These are phyloP conservation scores for Oophaga sylvatica DNA, from an alignment of 2,797 vertebrate species.

Conservation along the genomic window DNA sequence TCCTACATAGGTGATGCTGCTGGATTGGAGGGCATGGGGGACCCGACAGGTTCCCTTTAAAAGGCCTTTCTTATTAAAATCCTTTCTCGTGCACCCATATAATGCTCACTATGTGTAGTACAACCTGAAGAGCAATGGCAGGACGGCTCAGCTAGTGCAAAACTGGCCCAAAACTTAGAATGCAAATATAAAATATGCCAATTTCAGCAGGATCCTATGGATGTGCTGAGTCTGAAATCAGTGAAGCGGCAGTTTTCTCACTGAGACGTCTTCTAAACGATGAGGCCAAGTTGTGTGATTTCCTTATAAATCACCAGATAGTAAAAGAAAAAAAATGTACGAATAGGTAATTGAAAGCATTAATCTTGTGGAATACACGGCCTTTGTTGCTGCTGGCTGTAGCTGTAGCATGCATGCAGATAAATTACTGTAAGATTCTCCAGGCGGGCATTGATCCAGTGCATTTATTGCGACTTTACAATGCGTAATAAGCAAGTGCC, in stretches of 20 bases:
- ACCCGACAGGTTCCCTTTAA: no score
- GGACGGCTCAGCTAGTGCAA: neutral
- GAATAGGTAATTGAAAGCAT: conserved; percentile 32
- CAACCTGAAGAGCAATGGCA: neutral
- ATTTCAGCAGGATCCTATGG: neutral
- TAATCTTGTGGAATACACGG: neutral
- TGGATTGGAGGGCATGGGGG: no score
- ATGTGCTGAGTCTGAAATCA: neutral
- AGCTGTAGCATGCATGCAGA: conserved; percentile 14
- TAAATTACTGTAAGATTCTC: conserved; percentile 21
- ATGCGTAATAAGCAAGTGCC: neutral
- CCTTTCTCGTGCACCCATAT: neutral
- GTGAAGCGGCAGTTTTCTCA: neutral
- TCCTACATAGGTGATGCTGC: no score
- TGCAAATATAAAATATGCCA: neutral
- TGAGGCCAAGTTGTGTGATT: neutral
- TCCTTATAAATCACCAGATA: conserved; percentile 22
- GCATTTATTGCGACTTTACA: conserved; percentile 20
- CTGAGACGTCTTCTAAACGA: neutral
- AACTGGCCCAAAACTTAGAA: neutral
- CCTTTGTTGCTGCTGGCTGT: neutral
- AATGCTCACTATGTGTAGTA: neutral
- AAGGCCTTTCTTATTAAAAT: no score
- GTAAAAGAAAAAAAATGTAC: conserved; percentile 16
- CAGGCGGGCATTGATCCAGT: conserved; percentile 25